Percentiles rank a stretch among this genome's conserved stretches.
Conservation (phyloP, 2,113 vertebrate genomes). For the Sitta europaea region DNA sequence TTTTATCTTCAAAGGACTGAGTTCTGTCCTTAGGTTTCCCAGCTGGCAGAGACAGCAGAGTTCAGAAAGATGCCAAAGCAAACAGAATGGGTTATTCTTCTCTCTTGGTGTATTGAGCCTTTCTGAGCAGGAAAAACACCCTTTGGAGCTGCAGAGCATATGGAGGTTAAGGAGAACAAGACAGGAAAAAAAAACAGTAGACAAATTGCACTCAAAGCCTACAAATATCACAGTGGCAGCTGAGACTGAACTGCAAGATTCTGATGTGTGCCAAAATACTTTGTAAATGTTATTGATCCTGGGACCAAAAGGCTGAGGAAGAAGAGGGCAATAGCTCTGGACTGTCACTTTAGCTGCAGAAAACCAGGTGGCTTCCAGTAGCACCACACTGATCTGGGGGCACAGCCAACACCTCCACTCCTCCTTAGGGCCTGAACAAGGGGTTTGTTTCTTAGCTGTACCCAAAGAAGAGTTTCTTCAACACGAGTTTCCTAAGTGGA, state of each 20-base stretch:
- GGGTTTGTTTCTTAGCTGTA: not conserved
- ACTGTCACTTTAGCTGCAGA: not conserved
- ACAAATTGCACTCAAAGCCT: not conserved
- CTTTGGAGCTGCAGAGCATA: not conserved
- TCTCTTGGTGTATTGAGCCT: not conserved
- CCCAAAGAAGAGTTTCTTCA: not conserved
- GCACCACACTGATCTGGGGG: not conserved
- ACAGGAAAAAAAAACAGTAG: not conserved
- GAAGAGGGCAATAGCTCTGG: not conserved
- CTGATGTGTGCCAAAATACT: not conserved
- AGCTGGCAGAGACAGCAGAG: not conserved
- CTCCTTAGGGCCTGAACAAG: not conserved
- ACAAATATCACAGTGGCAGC: not conserved
- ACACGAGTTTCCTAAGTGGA: not conserved
- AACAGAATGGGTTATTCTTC: not conserved
- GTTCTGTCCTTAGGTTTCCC: slow-evolving; percentile 29
- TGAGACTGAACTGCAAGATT: not conserved
- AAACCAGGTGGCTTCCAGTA: not conserved
- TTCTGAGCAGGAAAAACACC: not conserved
- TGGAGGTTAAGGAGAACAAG: not conserved
- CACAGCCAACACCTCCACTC: not conserved
- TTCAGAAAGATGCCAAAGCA: not conserved
- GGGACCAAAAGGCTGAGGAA: not conserved
- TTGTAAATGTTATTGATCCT: not conserved
- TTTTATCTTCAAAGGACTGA: slow-evolving; percentile 17